Percentiles rank a stretch among this genome's conserved stretches.
Evolutionary conservation across 2,113 vertebrate species (phyloP).

Genomic region (Lucifuga dentata): DNA sequence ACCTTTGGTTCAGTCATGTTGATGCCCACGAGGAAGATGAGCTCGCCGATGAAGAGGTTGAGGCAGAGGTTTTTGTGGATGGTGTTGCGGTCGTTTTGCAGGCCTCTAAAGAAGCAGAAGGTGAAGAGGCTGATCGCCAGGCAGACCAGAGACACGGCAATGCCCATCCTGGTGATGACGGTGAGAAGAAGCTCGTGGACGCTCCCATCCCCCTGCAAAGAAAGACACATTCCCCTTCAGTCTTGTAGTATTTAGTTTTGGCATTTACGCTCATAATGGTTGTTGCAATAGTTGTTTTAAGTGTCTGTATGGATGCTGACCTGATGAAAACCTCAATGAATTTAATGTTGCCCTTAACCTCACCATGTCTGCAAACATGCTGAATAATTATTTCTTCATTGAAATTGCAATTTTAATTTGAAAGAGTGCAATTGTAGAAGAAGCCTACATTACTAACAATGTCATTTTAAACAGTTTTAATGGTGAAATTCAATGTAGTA

Average conservation of each 20-base stretch:
- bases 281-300: not conserved
- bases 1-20: slow-evolving; percentile 96
- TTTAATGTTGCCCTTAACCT: no score
- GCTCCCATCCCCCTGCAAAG: slow-evolving; percentile 87
- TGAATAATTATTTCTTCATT: no score
- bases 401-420: no score
- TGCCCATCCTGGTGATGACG: slow-evolving; percentile 96
- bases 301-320: not conserved
- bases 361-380: no score
- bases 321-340: no score
- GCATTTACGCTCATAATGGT: slow-evolving; percentile 17
- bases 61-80: slow-evolving; percentile 99
- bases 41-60: slow-evolving; percentile 97
- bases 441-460: no score
- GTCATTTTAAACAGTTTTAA: no score
- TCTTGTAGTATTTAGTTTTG: slow-evolving; percentile 1
- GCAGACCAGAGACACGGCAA: slow-evolving; percentile 96
- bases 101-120: slow-evolving; percentile 98
- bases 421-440: no score
- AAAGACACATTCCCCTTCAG: slow-evolving; percentile 21
- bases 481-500: no score
- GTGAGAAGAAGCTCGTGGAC: slow-evolving; percentile 94
- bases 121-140: slow-evolving; percentile 98
- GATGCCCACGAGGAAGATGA: slow-evolving; percentile 97
- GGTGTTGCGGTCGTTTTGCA: slow-evolving; percentile 97